These are phyloP conservation scores for Darevskia mixta DNA, from an alignment of 2,797 vertebrate species.

Conservation along the genomic window DNA sequence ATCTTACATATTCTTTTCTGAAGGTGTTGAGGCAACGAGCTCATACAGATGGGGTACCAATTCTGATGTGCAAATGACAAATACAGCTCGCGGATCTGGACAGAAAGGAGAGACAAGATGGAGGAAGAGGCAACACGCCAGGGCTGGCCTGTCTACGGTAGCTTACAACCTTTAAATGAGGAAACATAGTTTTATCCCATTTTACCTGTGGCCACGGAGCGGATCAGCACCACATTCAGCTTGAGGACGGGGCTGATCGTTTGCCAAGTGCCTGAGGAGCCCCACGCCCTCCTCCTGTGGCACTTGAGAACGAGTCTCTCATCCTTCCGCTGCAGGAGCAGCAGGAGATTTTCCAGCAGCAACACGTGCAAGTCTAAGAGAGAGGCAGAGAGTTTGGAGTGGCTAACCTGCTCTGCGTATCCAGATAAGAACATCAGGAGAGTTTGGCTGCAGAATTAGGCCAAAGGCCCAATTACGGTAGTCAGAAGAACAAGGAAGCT, in stretches of 20 bases:
- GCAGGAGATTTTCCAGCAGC: conserved; percentile 90
- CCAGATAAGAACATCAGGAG: too few species aligned
- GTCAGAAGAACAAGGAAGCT: too few species aligned
- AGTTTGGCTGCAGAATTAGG: too few species aligned
- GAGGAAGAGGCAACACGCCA: too few species aligned
- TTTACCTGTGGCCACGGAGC: conserved; percentile 81
- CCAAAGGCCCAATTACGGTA: too few species aligned
- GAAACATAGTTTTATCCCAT: too few species aligned
- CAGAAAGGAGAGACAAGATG: background rate
- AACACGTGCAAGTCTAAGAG: conserved; percentile 89
- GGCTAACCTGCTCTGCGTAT: background rate
- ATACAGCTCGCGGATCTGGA: conserved; percentile 91
- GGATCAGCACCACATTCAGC: conserved; percentile 79
- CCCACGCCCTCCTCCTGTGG: conserved; percentile 82
- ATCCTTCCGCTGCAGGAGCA: conserved; percentile 91
- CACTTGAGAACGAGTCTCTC: conserved; percentile 90
- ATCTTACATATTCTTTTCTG: conserved; percentile 90
- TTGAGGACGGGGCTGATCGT: conserved; percentile 82
- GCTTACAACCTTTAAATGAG: background rate
- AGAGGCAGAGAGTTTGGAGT: background rate
- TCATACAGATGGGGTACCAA: conserved; percentile 92
- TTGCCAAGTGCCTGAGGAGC: conserved; percentile 78
- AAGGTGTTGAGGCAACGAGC: conserved; percentile 87
- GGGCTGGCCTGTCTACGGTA: too few species aligned
- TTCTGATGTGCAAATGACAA: conserved; percentile 94